Base-by-base conservation (phyloP, 1,140 invertebrate genomes). In the Monomorium pharaonis region DNA sequence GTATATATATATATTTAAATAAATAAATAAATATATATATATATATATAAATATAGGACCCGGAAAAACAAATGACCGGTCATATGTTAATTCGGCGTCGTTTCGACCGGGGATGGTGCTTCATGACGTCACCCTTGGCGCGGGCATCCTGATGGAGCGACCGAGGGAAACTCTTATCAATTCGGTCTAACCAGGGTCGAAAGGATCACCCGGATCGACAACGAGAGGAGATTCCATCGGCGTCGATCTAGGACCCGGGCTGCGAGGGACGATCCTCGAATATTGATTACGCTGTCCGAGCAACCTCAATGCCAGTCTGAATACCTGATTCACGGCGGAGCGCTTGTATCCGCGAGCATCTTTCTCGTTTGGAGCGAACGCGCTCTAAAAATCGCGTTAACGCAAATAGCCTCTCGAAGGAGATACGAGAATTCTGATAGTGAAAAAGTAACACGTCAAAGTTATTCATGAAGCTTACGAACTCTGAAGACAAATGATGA, bases 261-360 rank as follows among this genome's bases (percentile, higher is more conserved):
- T 62, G n/a, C n/a, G 86, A 58, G 33, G 42, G 56, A 90, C 86
- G 83, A 86, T 85, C 47, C 81, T 84, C 60, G 86, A 86, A 90
- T 87, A 90, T 90, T 88, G 89, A 90, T 90, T 88, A 90, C 81
- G 21, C 56, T 86, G 76, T 90, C 83, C 77, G 83, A 90, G 86
- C 86, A 86, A 90, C 76, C 69, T 63, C 60, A 56, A 86, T 76
- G 84, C 74, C 65, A 67, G 65, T 78, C 85, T 89, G 87, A 89
- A 89, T 86, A 85, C 56, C 56, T 84, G 77, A 89, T 89, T 89
- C 84, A 76, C 69, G 37, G 56, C 12, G n/a, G 47, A 74, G 69
- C 62, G 84, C 76, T 88, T 86, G 70, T 88, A 86, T 58, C 42
- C 33, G 67, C 37, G 65, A 72, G 37, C 63, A 81, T 56, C 49